Evolutionary conservation across 2,113 vertebrate species (phyloP), one percentile per base, ranked within the genome.

Genomic region (Mesoclemmys tuberculata): DNA sequence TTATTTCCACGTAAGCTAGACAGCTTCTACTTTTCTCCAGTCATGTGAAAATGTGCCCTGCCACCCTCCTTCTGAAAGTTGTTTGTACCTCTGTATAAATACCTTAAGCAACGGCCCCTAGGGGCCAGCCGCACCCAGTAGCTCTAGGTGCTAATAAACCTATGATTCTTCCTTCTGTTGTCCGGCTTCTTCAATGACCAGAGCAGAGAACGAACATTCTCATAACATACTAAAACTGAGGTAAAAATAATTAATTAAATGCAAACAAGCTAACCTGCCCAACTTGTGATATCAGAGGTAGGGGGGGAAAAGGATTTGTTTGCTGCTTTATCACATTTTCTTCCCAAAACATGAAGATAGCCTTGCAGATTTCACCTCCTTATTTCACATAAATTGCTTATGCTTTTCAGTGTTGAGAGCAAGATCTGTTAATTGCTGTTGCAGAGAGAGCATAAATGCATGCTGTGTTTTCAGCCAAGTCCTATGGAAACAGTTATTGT

Each of bases 401-500:
- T 31, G 79, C 27, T 89, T 95, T 85, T 84, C 92, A 84, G 22
- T 94, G 89, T 84, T 88, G 84, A 85, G 48, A 16, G 44, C 35
- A 38, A 84, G 12, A 61, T 49, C 26, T 48, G 13, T 64, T 95
- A 80, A 83, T 61, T 48, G 31, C 31, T 49, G n/a, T 68, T 85
- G 52, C 31, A 27, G 61, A 92, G 88, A 82, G 75, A 94, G 22
- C 44, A 87, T 80, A 88, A 93, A 83, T 87, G 83, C 54, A 90
- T 55, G 54, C 68, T 38, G 90, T 83, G 84, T 64, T 96, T 95
- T 93, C 68, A 88, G 91, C 68, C 21, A 51, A 87, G 91, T 94
- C 94, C 80, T 93, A 92, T 77, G 71, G 95, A 96, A 97, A 93
- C 87, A 91, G 74, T 91, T 93, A 86, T n/a, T 94, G 90, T 96